Base-by-base conservation (phyloP, 1,140 invertebrate genomes). In the Centruroides vittatus region DNA sequence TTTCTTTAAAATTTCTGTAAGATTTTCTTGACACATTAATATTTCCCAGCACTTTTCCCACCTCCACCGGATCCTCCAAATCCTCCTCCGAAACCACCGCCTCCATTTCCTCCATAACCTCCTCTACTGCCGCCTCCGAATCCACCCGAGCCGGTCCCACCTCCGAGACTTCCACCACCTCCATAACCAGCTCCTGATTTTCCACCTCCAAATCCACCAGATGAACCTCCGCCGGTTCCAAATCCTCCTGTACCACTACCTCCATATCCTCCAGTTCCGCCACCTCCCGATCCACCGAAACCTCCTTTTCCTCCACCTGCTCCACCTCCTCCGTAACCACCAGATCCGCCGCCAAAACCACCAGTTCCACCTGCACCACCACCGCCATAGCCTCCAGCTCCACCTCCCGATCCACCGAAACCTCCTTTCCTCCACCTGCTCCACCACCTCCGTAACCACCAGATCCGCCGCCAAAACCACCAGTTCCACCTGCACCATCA, bases 21-120 rank as follows among this genome's bases (percentile, higher is more conserved):
- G 8, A 41, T 3, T 41, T 41, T 8, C 8, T 5, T 41, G 41
- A 41, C 41, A 8, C 8, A 0, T 41, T 41, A 41, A 41, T 41
- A 41, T 41, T 41, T 41, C 3, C 41, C 41, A 41, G 41, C 1
- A 41, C 41, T 41, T 41, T 41, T 41, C 8, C 68, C 63, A 68
- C 70, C 67, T 35, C 60, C 57, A 59, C 71, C 73, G 68, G 65
- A 59, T 67, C 70, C 59, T 54, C 57, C 36, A 23, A 23, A 23
- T 47, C 58, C 60, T 56, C 60, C 65, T 11, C 47, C n/a, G 5
- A 41, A 41, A 41, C 41, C 8, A 6, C 56, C 60, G 35, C 47
- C 48, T 7, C 41, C 34, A 3, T 56, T 41, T 13, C 12, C 12
- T 51, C 64, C 61, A 50, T 53, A 11, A 36, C 57, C 53, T 57